Conservation (phyloP, 2,113 vertebrate species). For the Dipodomys spectabilis region DNA sequence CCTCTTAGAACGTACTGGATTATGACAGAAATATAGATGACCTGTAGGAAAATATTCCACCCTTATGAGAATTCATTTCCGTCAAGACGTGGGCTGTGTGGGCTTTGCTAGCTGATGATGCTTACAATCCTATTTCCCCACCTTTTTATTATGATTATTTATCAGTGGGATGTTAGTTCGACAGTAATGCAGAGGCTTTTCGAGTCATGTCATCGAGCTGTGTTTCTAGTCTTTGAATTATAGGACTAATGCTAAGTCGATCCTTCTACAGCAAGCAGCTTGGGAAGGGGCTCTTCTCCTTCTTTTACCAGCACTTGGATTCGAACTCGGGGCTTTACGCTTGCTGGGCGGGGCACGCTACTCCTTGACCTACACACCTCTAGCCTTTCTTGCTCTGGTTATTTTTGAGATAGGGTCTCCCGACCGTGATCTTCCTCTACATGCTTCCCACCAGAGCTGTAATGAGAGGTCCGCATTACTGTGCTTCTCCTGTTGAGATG, state of each 20-base stretch:
- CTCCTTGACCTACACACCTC: too few relatives aligned
- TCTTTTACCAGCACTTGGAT: too few relatives aligned
- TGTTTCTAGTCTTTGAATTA: not conserved
- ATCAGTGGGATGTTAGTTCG: slow-evolving; percentile 29
- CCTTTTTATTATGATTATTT: slow-evolving; percentile 7
- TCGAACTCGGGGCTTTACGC: too few relatives aligned
- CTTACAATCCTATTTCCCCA: not conserved
- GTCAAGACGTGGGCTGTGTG: not conserved
- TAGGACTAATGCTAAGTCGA: slow-evolving; percentile 7
- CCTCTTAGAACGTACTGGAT: slow-evolving; percentile 59
- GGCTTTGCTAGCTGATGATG: slow-evolving; percentile 37
- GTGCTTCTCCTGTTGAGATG: too few relatives aligned
- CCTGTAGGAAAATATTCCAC: slow-evolving; percentile 50
- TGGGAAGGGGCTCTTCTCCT: not conserved
- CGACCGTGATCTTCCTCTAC: too few relatives aligned
- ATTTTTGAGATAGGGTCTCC: too few relatives aligned
- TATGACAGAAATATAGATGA: slow-evolving; percentile 65
- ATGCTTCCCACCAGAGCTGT: too few relatives aligned
- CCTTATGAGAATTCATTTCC: slow-evolving; percentile 45
- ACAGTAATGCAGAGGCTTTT: slow-evolving; percentile 30
- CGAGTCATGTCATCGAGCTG: slow-evolving; percentile 5
- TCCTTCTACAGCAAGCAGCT: not conserved
- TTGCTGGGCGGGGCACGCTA: too few relatives aligned
- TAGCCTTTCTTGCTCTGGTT: too few relatives aligned
- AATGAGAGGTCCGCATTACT: too few relatives aligned